These are phyloP conservation scores for Brachionichthys hirsutus DNA, from an alignment of 2,113 vertebrate genomes.

Conservation along the genomic window DNA sequence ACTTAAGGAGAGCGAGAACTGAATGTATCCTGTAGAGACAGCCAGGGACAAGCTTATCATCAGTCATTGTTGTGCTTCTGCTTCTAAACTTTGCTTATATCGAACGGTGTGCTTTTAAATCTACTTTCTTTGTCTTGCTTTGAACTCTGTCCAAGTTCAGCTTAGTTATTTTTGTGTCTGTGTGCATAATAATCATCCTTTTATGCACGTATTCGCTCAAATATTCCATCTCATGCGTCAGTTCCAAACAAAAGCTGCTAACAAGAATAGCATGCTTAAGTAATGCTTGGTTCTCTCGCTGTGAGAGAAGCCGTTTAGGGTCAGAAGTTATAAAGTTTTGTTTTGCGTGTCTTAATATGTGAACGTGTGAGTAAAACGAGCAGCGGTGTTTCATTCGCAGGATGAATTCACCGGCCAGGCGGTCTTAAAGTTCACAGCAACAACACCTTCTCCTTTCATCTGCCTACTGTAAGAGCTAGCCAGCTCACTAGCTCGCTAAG, in stretches of 20 bases:
- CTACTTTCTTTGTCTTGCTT: no score
- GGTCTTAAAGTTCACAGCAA: slow-evolving; percentile 32
- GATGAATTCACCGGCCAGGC: slow-evolving; percentile 14
- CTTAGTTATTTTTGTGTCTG: no score
- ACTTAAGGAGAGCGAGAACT: slow-evolving; percentile 8
- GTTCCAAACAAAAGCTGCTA: background rate
- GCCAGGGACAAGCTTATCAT: no score
- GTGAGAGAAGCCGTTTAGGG: background rate
- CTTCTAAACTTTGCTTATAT: no score
- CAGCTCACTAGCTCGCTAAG: slow-evolving; percentile 19
- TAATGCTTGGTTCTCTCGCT: background rate
- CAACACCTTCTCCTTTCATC: slow-evolving; percentile 52
- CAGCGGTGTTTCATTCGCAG: slow-evolving; percentile 1
- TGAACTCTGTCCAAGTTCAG: no score
- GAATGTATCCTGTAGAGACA: no score
- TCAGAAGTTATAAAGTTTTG: slow-evolving; percentile 11
- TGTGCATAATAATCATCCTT: no score
- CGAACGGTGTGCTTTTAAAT: no score
- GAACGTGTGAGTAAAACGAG: slow-evolving; percentile 37
- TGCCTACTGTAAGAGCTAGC: slow-evolving; percentile 44
- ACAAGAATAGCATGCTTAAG: background rate
- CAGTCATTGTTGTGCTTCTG: no score
- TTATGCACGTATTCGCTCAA: background rate
- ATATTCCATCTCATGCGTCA: background rate
- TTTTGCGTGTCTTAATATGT: slow-evolving; percentile 6